phyloP scores from a whole-genome alignment of 2,888 invertebrate species.

The Tuberolachnus salignus region DNA sequence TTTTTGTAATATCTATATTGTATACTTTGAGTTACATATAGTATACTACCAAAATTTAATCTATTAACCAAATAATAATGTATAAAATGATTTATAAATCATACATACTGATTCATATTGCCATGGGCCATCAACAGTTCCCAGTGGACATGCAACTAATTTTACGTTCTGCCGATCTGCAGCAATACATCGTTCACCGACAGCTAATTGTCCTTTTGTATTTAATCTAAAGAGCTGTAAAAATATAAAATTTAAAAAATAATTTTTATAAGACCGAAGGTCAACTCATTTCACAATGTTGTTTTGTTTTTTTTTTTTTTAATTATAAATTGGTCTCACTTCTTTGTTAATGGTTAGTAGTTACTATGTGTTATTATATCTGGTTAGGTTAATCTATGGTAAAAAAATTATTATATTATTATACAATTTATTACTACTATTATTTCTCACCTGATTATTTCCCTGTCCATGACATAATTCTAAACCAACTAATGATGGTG shows the following conservation, averaged over 20 bases:
- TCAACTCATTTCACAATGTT: too few relatives aligned
- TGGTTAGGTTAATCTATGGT: too few relatives aligned
- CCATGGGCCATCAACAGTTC: constrained; percentile 96
- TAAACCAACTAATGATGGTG: constrained; percentile 88
- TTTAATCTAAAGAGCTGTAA: constrained; percentile 86
- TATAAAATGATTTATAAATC: constrained; percentile 11
- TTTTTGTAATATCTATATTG: too few relatives aligned
- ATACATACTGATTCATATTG: constrained; percentile 75
- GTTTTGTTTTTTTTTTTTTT: too few relatives aligned
- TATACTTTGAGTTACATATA: too few relatives aligned
- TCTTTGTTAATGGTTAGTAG: too few relatives aligned
- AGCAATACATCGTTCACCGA: constrained; percentile 95
- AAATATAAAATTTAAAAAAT: constrained; percentile 6
- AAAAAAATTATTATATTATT: too few relatives aligned
- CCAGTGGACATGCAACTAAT: constrained; percentile 87
- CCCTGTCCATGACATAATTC: constrained; percentile 93
- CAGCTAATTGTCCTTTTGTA: constrained; percentile 89
- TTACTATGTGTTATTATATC: too few relatives aligned
- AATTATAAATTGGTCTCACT: too few relatives aligned
- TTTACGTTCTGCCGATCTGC: constrained; percentile 85
- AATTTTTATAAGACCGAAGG: neutral
- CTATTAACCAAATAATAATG: too few relatives aligned
- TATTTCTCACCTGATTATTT: constrained; percentile 75
- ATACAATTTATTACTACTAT: neutral
- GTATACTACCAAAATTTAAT: too few relatives aligned